Evolutionary conservation across 2,113 vertebrate species (phyloP), one percentile per base, ranked within the genome.

Genomic region (Serinus canaria): DNA sequence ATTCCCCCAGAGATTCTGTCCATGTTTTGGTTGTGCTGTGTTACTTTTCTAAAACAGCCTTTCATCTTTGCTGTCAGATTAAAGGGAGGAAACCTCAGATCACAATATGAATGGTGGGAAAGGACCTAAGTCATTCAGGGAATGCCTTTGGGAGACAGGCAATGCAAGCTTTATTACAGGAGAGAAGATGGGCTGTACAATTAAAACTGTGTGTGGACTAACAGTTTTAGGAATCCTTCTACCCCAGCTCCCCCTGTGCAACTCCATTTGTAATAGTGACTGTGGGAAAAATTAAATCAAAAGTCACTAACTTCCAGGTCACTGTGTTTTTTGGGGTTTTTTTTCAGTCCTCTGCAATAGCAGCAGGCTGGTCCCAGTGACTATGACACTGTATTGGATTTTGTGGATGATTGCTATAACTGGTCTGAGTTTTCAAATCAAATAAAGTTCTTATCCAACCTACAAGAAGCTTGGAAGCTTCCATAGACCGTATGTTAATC

Each of bases 41-140:
- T 76, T 94, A 64, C 79, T 90, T 88, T 89, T 80, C 72, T 86
- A 31, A 83, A 82, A 72, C 0, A 72, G 58, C 53, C 50, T 96
- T 89, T 94, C 47, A 74, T 87, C 89, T 91, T 89, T 50, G n/a
- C 60, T 87, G 84, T 87, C 52, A 67, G 52, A 63, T 50, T 84
- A 70, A 84, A 94, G 66, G 81, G 68, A 77, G 60, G 77, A 95
- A 84, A 55, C 64, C 69, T 91, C 60, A 81, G 74, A 64, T 95
- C 74, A 73, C 35, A 60, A 18, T 72, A 35, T 78, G 74, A 91
- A 87, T 64, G 20, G 22, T 80, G 74, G 52, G 84, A 95, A 91
- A 91, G 58, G 81, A 64, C 39, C 66, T 35, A 20, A 82, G 35
- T 87, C 27, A 37, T 52, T 75, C 67, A 76, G 58, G 87, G 78